Evolutionary conservation across 2,797 vertebrate species (phyloP), one percentile per base, ranked within the genome.

Genomic region (Tokudaia muenninki): DNA sequence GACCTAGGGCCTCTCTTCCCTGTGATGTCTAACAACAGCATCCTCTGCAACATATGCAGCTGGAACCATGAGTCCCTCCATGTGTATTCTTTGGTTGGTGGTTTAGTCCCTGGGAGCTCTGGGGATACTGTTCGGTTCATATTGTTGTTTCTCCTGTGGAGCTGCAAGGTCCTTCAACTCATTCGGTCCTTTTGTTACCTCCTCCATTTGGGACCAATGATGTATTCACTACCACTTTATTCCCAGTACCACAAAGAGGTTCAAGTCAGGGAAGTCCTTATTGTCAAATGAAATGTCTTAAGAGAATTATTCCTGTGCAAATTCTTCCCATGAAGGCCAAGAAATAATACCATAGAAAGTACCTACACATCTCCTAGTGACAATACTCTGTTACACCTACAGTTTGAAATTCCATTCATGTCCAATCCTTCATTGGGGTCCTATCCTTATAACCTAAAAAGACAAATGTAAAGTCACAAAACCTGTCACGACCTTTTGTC

Each of bases 331-430:
- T 10, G 17, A 22, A 83, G 26, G 2, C 14, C 4, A 21, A 2
- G 3, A 21, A n/a, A 50, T n/a, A 79, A 79, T 1, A 12, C 17
- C 10, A 24, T 59, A 37, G 14, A 59, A 59, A 13, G 4, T 1
- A 1, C 10, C 10, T 4, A 2, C 31, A 41, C 12, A 75, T 21
- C 4, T 8, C 41, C 1, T n/a, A 31, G 2, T 10, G 50, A 3
- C 21, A 78, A n/a, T 59, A 50, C 6, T 78, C 19, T 47, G 14
- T 21, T 9, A 0, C 16, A 21, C 17, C 37, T 31, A 55, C 21
- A 80, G 24, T 47, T 12, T 41, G 7, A 82, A 80, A 37, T 47
- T 7, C 14, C 4, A 5, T 22, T 84, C 9, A 31, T 63, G 2
- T 0, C 11, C 50, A 6, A 87, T 22, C 2, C 13, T 44, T 77